Evolutionary conservation across 2,113 vertebrate genomes (phyloP).

Genomic region (Phalacrocorax pelagicus): DNA sequence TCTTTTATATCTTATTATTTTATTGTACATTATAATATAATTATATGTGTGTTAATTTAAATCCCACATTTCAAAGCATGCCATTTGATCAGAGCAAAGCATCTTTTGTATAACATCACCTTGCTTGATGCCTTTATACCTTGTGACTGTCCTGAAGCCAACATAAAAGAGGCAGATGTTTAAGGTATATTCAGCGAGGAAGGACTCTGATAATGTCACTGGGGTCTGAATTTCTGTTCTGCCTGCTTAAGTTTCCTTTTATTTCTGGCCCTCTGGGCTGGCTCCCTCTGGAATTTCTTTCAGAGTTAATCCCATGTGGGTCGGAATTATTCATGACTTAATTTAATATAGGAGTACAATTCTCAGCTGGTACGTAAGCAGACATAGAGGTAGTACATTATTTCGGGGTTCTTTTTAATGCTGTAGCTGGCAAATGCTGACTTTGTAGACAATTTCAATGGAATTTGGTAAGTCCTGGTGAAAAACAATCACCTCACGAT

Average conservation of each 20-base stretch:
- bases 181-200: not conserved
- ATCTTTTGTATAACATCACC: not conserved
- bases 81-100: not conserved
- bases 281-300: not conserved
- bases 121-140: not conserved
- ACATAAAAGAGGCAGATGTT: not conserved
- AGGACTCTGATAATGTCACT: not conserved
- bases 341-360: not conserved
- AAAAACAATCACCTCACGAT: not conserved
- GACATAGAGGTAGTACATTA: not conserved
- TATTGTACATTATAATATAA: not conserved
- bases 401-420: not conserved
- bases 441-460: not conserved
- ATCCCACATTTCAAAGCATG: not conserved
- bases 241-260: not conserved
- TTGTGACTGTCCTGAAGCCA: rapidly evolving
- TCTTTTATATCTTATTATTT: not conserved
- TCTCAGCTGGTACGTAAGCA: not conserved
- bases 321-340: conserved; percentile 19
- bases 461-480: not conserved
- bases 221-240: not conserved
- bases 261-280: not conserved
- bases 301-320: not conserved
- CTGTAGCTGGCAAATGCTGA: not conserved
- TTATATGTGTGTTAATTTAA: not conserved